phyloP scores from a whole-genome alignment of 2,888 invertebrate species.

The Toxonevra muliebris region DNA sequence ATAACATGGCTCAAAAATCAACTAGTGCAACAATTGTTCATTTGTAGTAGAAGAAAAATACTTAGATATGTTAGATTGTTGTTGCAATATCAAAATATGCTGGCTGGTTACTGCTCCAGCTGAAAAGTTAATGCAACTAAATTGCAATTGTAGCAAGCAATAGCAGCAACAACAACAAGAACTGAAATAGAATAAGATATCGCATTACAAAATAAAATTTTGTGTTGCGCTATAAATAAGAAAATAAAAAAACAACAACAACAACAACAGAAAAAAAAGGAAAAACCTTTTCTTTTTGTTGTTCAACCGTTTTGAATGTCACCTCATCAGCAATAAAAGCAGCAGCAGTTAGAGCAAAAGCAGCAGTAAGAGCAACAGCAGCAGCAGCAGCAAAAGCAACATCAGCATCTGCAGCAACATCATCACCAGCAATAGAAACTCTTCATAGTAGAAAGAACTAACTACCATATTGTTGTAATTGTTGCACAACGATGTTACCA shows the following conservation, averaged over 20 bases:
- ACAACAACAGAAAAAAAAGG: neutral
- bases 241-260: neutral
- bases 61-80: neutral
- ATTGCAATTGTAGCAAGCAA: constrained; percentile 1
- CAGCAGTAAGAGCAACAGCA: too few relatives aligned
- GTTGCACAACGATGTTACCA: constrained; percentile 9
- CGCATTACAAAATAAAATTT: constrained; percentile 32
- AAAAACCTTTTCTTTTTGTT: neutral
- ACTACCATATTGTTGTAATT: constrained; percentile 7
- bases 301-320: too few relatives aligned
- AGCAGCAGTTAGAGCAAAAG: too few relatives aligned
- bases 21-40: constrained; percentile 40
- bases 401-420: neutral
- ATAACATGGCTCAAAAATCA: constrained; percentile 40
- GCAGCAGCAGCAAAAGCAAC: constrained; percentile 7
- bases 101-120: neutral
- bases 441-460: too few relatives aligned
- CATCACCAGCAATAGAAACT: constrained; percentile 6
- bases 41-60: constrained; percentile 4
- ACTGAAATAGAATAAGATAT: constrained; percentile 16
- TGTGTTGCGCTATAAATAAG: constrained; percentile 6
- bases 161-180: constrained; percentile 8
- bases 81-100: neutral
- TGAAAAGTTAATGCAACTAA: neutral
- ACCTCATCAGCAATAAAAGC: neutral